phyloP scores from a whole-genome alignment of 1,140 invertebrate genomes.

The Triops cancriformis region DNA sequence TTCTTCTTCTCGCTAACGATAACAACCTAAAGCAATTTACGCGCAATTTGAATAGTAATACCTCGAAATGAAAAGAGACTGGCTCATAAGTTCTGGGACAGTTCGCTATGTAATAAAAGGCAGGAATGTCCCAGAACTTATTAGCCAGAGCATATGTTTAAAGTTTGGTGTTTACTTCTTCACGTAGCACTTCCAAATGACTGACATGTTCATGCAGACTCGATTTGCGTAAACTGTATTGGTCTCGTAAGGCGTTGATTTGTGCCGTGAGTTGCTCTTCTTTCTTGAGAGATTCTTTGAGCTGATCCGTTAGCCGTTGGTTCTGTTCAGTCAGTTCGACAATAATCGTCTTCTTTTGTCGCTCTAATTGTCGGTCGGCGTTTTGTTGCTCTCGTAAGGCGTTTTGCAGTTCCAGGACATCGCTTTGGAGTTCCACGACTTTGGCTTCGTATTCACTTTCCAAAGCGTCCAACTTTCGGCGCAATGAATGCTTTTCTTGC shows the following conservation, averaged over 20 bases:
- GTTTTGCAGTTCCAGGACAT: constrained; percentile 61
- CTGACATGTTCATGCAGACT: constrained; percentile 75
- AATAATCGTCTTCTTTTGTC: constrained; percentile 68
- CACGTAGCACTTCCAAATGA: constrained; percentile 74
- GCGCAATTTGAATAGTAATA: neutral
- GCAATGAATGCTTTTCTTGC: constrained; percentile 81
- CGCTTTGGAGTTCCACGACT: constrained; percentile 74
- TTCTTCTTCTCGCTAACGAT: constrained; percentile 71
- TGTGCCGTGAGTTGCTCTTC: constrained; percentile 72
- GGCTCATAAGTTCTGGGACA: neutral
- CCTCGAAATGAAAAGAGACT: neutral
- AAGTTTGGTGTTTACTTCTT: constrained; percentile 53
- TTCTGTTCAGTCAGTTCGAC: constrained; percentile 84
- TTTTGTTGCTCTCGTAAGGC: constrained; percentile 52
- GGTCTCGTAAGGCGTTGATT: constrained; percentile 69
- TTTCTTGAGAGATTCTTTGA: constrained; percentile 67
- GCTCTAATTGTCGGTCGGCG: constrained; percentile 59
- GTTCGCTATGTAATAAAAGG: neutral
- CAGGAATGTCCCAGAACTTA: neutral
- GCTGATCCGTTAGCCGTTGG: constrained; percentile 71
- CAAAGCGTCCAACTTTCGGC: constrained; percentile 69
- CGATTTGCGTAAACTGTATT: constrained; percentile 68
- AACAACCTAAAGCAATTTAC: constrained; percentile 50
- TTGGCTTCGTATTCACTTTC: constrained; percentile 84
- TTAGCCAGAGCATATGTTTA: neutral